A percentile compares a stretch with the other conserved stretches of the same genome.
These are phyloP conservation scores for Rhadinocentrus ornatus DNA, from an alignment of 2,797 vertebrate genomes.

Conservation along the genomic window DNA sequence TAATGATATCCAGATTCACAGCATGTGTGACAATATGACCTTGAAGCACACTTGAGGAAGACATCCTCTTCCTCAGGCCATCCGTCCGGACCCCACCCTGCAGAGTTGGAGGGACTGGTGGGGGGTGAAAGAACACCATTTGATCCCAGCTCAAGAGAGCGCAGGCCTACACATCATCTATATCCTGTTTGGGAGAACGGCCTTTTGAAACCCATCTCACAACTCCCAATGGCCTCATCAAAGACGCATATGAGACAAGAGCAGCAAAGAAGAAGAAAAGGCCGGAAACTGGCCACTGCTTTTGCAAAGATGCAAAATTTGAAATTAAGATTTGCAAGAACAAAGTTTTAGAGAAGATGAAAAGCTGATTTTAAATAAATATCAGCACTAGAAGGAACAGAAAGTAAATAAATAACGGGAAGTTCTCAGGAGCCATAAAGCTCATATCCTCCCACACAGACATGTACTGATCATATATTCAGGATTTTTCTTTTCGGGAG, in stretches of 20 bases:
- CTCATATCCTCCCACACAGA: constrained; percentile 65
- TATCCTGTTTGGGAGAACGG: constrained; percentile 81
- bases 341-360: constrained; percentile 53
- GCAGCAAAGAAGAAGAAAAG: constrained; percentile 28
- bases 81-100: constrained; percentile 55
- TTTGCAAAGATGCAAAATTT: constrained; percentile 48
- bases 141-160: constrained; percentile 71
- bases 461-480: constrained; percentile 58
- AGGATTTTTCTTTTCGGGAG: constrained; percentile 48
- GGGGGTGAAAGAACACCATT: constrained; percentile 73
- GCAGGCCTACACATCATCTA: constrained; percentile 74
- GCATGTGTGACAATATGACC: constrained; percentile 57
- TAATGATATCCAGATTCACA: constrained; percentile 60
- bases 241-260: constrained; percentile 61
- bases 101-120: constrained; percentile 51
- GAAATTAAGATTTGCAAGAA: constrained; percentile 42
- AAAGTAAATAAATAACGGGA: constrained; percentile 60
- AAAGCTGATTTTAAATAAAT: constrained; percentile 57
- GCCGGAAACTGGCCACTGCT: constrained; percentile 49
- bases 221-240: constrained; percentile 77
- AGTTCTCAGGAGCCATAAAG: constrained; percentile 53
- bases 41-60: constrained; percentile 52
- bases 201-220: constrained; percentile 78
- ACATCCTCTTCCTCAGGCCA: constrained; percentile 53
- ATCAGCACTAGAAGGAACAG: constrained; percentile 25